A percentile compares a stretch with the other conserved stretches of the same genome.
Evolutionary conservation across 1,140 invertebrate genomes (phyloP).

Genomic region (Drosophila punjabiensis): DNA sequence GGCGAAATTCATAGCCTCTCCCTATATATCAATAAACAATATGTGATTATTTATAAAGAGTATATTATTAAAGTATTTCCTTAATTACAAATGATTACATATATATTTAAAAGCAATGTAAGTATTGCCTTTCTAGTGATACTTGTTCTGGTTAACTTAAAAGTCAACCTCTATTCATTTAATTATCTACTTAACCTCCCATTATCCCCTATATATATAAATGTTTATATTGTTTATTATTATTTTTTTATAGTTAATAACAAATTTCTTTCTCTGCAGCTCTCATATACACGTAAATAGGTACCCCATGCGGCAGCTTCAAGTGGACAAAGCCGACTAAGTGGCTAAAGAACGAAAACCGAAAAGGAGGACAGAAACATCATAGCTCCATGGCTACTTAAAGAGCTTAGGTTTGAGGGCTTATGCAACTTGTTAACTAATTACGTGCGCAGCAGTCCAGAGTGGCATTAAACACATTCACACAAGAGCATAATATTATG

Average conservation of each 20-base stretch:
- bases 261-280: neutral
- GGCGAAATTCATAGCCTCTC: neutral
- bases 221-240: too few species aligned
- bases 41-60: neutral
- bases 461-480: slow-evolving; percentile 27
- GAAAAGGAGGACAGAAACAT: slow-evolving; percentile 22
- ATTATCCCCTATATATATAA: too few species aligned
- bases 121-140: too few species aligned
- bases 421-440: slow-evolving; percentile 78
- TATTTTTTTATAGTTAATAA: too few species aligned
- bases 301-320: slow-evolving; percentile 30
- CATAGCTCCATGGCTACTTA: slow-evolving; percentile 60
- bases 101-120: too few species aligned
- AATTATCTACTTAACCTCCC: too few species aligned
- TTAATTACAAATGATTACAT: too few species aligned
- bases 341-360: slow-evolving; percentile 48
- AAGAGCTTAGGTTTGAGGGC: slow-evolving; percentile 67
- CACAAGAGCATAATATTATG: neutral
- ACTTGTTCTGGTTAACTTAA: too few species aligned
- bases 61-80: too few species aligned
- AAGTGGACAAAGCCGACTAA: slow-evolving; percentile 64
- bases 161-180: too few species aligned
- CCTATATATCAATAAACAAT: too few species aligned
- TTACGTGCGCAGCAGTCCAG: slow-evolving; percentile 50
- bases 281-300: slow-evolving; percentile 8